Conservation (phyloP, 2,113 vertebrate species). For the Stercorarius parasiticus region DNA sequence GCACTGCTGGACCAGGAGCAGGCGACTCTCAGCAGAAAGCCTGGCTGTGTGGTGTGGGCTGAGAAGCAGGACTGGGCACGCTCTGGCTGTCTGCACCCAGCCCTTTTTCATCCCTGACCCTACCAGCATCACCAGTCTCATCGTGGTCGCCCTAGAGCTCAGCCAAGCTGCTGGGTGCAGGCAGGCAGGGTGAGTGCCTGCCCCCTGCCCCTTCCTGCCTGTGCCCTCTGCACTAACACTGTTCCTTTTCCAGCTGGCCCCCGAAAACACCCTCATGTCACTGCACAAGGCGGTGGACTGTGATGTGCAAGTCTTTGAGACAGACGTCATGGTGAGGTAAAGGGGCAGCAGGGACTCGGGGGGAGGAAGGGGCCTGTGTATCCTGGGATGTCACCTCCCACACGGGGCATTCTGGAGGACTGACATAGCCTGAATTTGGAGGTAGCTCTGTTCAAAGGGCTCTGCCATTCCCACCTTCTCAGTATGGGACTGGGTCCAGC, state of each 20-base stretch:
- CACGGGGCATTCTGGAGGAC: not conserved
- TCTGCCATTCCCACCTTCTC: not conserved
- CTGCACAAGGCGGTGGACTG: slow-evolving; percentile 80
- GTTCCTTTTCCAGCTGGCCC: slow-evolving; percentile 81
- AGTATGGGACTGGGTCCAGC: not conserved
- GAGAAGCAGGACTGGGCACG: not conserved
- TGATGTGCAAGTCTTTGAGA: slow-evolving; percentile 85
- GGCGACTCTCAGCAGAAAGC: not conserved
- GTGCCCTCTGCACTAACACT: not conserved
- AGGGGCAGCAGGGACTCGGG: not conserved
- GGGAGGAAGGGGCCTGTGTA: not conserved
- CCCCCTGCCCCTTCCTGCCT: not conserved
- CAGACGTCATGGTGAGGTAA: slow-evolving; percentile 91
- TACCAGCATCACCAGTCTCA: not conserved
- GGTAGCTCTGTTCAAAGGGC: not conserved
- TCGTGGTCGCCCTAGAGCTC: not conserved
- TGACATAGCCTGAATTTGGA: not conserved
- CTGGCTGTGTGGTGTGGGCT: not conserved
- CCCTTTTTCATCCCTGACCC: not conserved
- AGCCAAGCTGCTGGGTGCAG: not conserved
- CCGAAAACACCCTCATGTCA: slow-evolving; percentile 95
- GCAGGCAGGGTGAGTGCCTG: not conserved
- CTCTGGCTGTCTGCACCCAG: not conserved
- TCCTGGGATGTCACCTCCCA: not conserved
- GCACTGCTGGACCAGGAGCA: not conserved